Evolutionary conservation across 2,797 vertebrate genomes (phyloP).

Genomic region (Sebastolobus alascanus): DNA sequence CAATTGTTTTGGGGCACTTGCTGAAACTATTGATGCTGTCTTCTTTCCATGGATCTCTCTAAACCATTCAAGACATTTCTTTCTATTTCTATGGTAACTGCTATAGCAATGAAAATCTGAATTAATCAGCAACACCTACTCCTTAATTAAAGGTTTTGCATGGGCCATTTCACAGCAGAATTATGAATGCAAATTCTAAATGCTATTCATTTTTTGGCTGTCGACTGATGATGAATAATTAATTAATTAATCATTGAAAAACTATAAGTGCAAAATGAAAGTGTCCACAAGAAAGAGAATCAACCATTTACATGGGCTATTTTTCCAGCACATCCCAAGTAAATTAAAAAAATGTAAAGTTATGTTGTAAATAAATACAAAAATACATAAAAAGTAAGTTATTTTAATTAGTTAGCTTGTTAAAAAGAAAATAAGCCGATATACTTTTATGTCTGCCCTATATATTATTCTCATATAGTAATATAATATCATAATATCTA

Average conservation of each 20-base stretch:
- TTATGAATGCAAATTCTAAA: not conserved
- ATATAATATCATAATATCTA: not conserved
- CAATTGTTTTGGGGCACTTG: not conserved
- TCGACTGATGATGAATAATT: not conserved
- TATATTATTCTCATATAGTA: not conserved
- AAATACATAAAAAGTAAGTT: not conserved
- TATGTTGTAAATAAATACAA: not conserved
- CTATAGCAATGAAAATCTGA: not conserved
- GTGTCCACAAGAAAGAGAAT: not conserved
- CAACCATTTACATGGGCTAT: not conserved
- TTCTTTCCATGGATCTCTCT: not conserved
- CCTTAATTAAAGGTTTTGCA: not conserved
- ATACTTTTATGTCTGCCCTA: not conserved
- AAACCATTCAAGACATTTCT: not conserved
- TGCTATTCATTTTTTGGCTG: not conserved
- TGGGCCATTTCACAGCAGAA: not conserved
- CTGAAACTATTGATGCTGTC: not conserved
- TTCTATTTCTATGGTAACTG: not conserved
- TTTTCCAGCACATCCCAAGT: not conserved
- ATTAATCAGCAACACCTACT: too few species aligned
- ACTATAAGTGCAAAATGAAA: not conserved
- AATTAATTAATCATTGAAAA: not conserved
- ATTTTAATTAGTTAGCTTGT: not conserved
- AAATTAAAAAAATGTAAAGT: not conserved
- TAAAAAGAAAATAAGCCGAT: not conserved